Evolutionary conservation across 1,140 invertebrate genomes (phyloP).

Genomic region (Tetramorium parvispinum): DNA sequence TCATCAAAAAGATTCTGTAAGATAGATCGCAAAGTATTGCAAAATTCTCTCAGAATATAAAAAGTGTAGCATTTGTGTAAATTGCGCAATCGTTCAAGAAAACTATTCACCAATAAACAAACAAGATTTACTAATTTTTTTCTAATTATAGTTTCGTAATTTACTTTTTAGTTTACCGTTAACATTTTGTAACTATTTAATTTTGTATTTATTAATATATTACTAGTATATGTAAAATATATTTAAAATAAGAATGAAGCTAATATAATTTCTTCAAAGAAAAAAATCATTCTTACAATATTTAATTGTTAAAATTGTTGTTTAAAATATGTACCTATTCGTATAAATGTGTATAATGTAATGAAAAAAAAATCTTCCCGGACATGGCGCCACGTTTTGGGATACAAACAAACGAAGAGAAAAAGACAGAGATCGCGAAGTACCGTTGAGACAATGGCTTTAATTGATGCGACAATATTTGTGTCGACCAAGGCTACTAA

Average conservation of each 20-base stretch:
- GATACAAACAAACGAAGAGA: constrained; percentile 10
- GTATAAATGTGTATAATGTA: not conserved
- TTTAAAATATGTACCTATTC: not conserved
- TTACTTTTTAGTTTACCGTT: not conserved
- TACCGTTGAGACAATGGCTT: constrained; percentile 62
- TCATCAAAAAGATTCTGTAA: not conserved
- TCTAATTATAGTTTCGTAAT: not conserved
- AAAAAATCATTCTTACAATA: not conserved
- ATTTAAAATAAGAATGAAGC: not conserved
- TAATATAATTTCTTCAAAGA: not conserved
- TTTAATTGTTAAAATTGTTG: not conserved
- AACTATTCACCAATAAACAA: not conserved
- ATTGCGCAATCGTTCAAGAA: not conserved
- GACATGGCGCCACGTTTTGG: constrained; percentile 47
- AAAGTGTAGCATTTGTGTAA: not conserved
- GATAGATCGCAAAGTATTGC: not conserved
- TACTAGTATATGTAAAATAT: not conserved
- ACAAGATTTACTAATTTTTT: not conserved
- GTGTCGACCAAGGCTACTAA: constrained; percentile 72
- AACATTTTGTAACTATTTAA: not conserved
- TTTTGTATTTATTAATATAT: not conserved
- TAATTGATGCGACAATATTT: constrained; percentile 84
- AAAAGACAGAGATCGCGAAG: constrained; percentile 12
- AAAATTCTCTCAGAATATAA: not conserved
- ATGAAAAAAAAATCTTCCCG: not conserved